phyloP scores from a whole-genome alignment of 2,113 vertebrate species.

The Microtus richardsoni region DNA sequence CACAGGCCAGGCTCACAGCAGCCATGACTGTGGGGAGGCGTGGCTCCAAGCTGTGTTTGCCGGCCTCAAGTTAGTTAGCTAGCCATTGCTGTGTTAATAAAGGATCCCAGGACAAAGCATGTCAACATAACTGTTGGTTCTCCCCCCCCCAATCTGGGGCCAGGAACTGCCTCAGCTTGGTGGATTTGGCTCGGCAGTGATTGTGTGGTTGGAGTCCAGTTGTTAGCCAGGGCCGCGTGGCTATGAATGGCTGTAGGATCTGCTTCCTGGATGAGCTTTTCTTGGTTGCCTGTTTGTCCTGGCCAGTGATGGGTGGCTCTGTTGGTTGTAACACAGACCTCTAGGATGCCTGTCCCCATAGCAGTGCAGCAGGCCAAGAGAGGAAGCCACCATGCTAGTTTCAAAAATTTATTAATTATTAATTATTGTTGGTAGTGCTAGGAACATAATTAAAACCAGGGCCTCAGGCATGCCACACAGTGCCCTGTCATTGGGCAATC shows the following conservation, averaged over 20 bases:
- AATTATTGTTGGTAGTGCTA: neutral
- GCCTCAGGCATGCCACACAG: neutral
- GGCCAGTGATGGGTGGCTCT: neutral
- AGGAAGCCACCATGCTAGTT: neutral
- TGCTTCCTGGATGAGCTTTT: neutral
- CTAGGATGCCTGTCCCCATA: neutral
- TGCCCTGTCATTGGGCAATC: neutral
- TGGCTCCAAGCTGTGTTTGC: neutral
- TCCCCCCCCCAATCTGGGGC: neutral
- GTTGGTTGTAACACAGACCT: neutral
- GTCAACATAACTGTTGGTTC: neutral
- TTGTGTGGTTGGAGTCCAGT: neutral
- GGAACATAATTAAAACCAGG: neutral
- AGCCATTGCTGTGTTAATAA: neutral
- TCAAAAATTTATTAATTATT: neutral
- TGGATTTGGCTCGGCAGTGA: neutral
- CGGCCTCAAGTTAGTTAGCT: neutral
- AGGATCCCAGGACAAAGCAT: neutral
- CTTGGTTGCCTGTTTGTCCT: neutral
- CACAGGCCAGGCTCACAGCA: too few species aligned
- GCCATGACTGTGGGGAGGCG: too few species aligned
- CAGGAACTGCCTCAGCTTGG: neutral
- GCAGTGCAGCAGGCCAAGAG: neutral
- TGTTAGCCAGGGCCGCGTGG: neutral
- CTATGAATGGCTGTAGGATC: neutral